phyloP scores from a whole-genome alignment of 1,140 invertebrate species.

The Meteorus sp. region DNA sequence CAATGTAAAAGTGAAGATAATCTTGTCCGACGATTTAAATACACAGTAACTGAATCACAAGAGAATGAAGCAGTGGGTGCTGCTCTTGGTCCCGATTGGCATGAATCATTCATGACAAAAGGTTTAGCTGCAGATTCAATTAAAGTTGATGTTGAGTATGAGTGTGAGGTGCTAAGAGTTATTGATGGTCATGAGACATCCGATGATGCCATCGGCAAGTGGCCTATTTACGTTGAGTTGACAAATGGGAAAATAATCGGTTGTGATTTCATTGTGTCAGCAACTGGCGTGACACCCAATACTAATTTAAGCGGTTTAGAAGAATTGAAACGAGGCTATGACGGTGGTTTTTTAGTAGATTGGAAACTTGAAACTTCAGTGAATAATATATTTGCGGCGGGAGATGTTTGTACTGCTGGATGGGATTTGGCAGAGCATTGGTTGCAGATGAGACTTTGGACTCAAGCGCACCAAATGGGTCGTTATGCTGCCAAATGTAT shows the following conservation, averaged over 20 bases:
- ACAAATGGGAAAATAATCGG: slow-evolving; percentile 75
- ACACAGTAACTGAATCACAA: slow-evolving; percentile 56
- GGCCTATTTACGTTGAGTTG: slow-evolving; percentile 75
- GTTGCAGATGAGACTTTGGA: slow-evolving; percentile 98
- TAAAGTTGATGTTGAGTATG: slow-evolving; percentile 65
- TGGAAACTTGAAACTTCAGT: slow-evolving; percentile 83
- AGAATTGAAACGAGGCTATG: slow-evolving; percentile 64
- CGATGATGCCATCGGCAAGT: slow-evolving; percentile 51
- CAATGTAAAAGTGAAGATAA: slow-evolving; percentile 27
- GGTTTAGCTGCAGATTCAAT: slow-evolving; percentile 57
- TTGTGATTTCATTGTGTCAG: slow-evolving; percentile 93
- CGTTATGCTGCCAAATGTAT: slow-evolving; percentile 91
- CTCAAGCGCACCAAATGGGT: slow-evolving; percentile 97
- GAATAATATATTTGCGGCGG: slow-evolving; percentile 86
- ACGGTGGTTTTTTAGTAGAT: slow-evolving; percentile 82
- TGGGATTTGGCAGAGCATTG: slow-evolving; percentile 84
- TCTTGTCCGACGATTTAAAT: slow-evolving; percentile 69
- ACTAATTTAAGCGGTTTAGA: slow-evolving; percentile 62
- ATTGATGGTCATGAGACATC: slow-evolving; percentile 33
- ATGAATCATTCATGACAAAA: slow-evolving; percentile 68
- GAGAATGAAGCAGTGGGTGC: slow-evolving; percentile 66
- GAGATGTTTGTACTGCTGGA: slow-evolving; percentile 83
- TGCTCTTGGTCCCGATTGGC: slow-evolving; percentile 95
- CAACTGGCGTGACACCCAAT: slow-evolving; percentile 87
- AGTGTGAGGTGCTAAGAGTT: slow-evolving; percentile 69